These are phyloP conservation scores for Nasonia oneida DNA, from an alignment of 2,888 invertebrate species.

Conservation along the genomic window DNA sequence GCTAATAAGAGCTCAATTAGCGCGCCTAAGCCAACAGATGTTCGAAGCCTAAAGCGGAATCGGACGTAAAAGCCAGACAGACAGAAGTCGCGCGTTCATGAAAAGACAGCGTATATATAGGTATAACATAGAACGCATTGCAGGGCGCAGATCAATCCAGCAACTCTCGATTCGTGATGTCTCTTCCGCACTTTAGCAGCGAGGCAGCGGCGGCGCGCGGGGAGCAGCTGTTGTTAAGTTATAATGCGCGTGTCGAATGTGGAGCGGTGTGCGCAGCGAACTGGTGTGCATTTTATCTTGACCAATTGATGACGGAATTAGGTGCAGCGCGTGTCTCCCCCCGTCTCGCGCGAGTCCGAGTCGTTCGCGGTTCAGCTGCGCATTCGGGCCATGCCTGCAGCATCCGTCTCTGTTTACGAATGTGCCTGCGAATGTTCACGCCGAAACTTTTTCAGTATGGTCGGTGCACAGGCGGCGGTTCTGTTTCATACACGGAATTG, in stretches of 20 bases:
- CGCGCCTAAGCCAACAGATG: too few species aligned
- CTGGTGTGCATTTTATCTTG: slow-evolving; percentile 68
- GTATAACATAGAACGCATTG: not conserved
- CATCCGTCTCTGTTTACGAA: too few species aligned
- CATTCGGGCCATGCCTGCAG: too few species aligned
- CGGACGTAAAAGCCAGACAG: not conserved
- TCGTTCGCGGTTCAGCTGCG: not conserved
- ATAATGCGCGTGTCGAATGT: slow-evolving; percentile 60
- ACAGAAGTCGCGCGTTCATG: not conserved
- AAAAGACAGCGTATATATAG: not conserved
- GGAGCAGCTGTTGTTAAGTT: slow-evolving; percentile 15
- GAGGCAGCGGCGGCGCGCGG: not conserved
- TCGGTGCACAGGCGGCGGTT: not conserved
- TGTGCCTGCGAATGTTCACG: not conserved
- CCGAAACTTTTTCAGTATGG: not conserved
- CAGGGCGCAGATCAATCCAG: slow-evolving; percentile 10
- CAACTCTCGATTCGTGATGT: not conserved
- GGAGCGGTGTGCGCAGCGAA: slow-evolving; percentile 56
- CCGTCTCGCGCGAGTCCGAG: not conserved
- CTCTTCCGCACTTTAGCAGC: not conserved
- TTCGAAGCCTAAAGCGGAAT: too few species aligned
- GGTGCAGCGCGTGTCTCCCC: slow-evolving; percentile 22
- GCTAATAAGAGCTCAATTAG: too few species aligned
- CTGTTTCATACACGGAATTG: slow-evolving; percentile 35
- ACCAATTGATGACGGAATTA: slow-evolving; percentile 69